Conservation (phyloP, 2,888 invertebrate genomes). For the Pycnomerus fuliginosus region DNA sequence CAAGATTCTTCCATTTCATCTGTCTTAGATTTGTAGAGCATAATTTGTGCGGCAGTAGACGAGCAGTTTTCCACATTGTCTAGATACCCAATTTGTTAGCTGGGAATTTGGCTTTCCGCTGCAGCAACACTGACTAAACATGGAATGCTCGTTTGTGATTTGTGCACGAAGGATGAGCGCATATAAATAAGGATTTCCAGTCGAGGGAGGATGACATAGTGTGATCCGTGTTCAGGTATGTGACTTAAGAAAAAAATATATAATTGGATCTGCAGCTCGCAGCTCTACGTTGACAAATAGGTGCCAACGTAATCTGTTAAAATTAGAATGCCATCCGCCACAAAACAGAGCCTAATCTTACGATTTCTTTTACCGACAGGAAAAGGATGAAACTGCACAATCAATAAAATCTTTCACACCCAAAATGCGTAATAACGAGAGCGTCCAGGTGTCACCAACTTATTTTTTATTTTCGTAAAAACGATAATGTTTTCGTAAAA, state of each 20-base stretch:
- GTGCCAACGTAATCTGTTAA: too few relatives aligned
- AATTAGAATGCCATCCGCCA: too few relatives aligned
- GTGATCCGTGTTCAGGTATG: slow-evolving; percentile 36
- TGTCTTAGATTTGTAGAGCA: slow-evolving; percentile 22
- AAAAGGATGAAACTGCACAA: too few relatives aligned
- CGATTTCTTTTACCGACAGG: too few relatives aligned
- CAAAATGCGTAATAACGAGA: too few relatives aligned
- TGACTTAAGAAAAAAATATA: slow-evolving; percentile 24
- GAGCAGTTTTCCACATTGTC: slow-evolving; percentile 28
- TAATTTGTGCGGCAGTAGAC: slow-evolving; percentile 20
- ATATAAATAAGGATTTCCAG: slow-evolving; percentile 43
- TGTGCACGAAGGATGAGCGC: slow-evolving; percentile 35
- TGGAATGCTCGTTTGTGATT: slow-evolving; percentile 31
- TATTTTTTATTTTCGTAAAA: too few relatives aligned
- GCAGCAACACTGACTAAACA: slow-evolving; percentile 32
- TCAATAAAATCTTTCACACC: too few relatives aligned
- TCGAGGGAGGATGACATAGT: slow-evolving; percentile 38
- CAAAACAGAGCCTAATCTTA: too few relatives aligned
- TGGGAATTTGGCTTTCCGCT: slow-evolving; percentile 29
- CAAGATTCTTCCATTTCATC: slow-evolving; percentile 15
- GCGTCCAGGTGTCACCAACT: too few relatives aligned
- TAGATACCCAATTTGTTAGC: slow-evolving; percentile 29
- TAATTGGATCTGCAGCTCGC: slow-evolving; percentile 25
- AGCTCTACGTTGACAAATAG: too few relatives aligned
- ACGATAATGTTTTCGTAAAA: too few relatives aligned